phyloP scores from a whole-genome alignment of 2,113 vertebrate genomes.

The Desmodus rotundus region DNA sequence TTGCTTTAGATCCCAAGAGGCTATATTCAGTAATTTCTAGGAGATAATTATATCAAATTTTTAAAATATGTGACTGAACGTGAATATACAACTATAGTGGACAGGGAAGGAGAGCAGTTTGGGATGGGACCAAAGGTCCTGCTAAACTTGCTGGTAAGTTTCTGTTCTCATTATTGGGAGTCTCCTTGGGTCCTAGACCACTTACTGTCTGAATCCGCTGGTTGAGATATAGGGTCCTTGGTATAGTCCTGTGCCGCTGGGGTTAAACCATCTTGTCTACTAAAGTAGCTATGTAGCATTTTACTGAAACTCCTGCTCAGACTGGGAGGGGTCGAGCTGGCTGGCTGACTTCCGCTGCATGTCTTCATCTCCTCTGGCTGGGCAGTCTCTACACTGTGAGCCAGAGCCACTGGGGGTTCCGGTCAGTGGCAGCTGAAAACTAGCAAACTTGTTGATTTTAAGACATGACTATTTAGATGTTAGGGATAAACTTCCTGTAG shows the following conservation, averaged over 20 bases:
- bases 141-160: slow-evolving; percentile 44
- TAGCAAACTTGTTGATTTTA: slow-evolving; percentile 82
- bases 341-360: slow-evolving; percentile 24
- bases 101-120: slow-evolving; percentile 61
- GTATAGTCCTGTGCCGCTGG: neutral
- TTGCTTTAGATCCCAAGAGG: slow-evolving; percentile 85
- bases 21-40: slow-evolving; percentile 83
- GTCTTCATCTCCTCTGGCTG: slow-evolving; percentile 12
- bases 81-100: slow-evolving; percentile 68
- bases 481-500: slow-evolving; percentile 85
- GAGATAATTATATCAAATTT: slow-evolving; percentile 86
- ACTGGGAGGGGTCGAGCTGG: neutral
- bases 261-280: slow-evolving; percentile 41
- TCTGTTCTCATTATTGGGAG: slow-evolving; percentile 36
- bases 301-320: neutral
- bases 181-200: slow-evolving; percentile 28
- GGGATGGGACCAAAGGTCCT: neutral
- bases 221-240: neutral
- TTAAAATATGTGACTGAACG: slow-evolving; percentile 78
- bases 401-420: slow-evolving; percentile 52
- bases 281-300: neutral
- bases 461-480: slow-evolving; percentile 85
- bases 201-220: slow-evolving; percentile 45
- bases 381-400: slow-evolving; percentile 59
- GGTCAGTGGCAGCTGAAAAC: slow-evolving; percentile 75